phyloP scores from a whole-genome alignment of 2,888 invertebrate genomes.

The Aradus depressus region DNA sequence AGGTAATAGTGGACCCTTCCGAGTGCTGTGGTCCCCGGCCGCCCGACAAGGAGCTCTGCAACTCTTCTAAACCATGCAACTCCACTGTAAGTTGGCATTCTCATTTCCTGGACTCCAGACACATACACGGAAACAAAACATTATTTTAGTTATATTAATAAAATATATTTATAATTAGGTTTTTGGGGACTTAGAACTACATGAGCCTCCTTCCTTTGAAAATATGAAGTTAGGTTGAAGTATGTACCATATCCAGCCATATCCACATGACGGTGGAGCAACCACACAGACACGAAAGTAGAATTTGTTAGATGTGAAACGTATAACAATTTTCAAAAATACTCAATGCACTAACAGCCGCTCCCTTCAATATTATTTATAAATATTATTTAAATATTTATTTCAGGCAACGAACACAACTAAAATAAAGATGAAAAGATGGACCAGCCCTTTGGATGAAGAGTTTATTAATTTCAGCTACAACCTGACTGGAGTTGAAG shows the following conservation, averaged over 20 bases:
- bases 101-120: neutral
- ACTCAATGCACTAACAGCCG: too few relatives aligned
- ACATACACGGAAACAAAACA: too few relatives aligned
- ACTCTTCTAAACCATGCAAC: constrained; percentile 35
- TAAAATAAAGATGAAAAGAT: neutral
- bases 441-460: neutral
- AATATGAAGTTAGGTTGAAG: neutral
- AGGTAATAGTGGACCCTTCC: constrained; percentile 36
- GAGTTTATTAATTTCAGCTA: constrained; percentile 4
- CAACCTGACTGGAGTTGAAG: constrained; percentile 3
- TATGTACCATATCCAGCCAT: too few relatives aligned
- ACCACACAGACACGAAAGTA: too few relatives aligned
- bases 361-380: too few relatives aligned
- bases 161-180: neutral
- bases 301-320: too few relatives aligned
- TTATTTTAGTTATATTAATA: constrained; percentile 3
- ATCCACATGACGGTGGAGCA: too few relatives aligned
- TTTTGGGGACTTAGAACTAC: neutral
- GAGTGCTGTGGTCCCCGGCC: constrained; percentile 32
- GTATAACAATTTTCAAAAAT: too few relatives aligned
- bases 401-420: neutral
- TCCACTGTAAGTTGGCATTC: neutral
- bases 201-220: neutral
- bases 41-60: constrained; percentile 37
- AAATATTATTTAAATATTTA: too few relatives aligned